Percentiles rank a stretch among this genome's conserved stretches.
Conservation (phyloP, 2,113 vertebrate genomes). For the Tachysurus fulvidraco region DNA sequence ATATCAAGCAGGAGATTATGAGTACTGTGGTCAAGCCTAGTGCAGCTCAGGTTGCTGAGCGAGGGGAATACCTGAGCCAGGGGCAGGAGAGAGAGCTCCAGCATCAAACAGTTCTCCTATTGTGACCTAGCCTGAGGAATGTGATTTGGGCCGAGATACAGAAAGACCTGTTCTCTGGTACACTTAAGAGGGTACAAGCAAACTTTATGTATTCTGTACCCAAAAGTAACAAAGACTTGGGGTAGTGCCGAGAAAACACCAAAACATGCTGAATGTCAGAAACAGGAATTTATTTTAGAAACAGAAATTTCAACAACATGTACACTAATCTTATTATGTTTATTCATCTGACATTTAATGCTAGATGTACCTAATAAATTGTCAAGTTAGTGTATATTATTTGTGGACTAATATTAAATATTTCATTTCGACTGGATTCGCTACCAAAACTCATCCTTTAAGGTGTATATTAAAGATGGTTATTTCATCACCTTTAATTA, state of each 20-base stretch:
- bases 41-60: slow-evolving; percentile 67
- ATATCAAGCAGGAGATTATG: not conserved
- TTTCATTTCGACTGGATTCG: not conserved
- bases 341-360: too few species aligned
- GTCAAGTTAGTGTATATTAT: not conserved
- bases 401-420: not conserved
- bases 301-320: not conserved
- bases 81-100: slow-evolving; percentile 50
- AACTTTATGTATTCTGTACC: slow-evolving; percentile 43
- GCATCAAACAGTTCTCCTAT: slow-evolving; percentile 73
- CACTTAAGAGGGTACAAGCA: slow-evolving; percentile 31
- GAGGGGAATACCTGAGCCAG: slow-evolving; percentile 71
- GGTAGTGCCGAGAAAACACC: not conserved
- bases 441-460: not conserved
- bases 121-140: slow-evolving; percentile 70
- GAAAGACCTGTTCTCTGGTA: slow-evolving; percentile 44
- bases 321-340: not conserved
- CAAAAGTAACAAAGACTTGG: not conserved
- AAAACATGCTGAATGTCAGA: not conserved
- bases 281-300: not conserved
- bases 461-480: not conserved
- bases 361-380: not conserved
- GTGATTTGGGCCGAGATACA: slow-evolving; percentile 70
- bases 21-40: slow-evolving; percentile 23
- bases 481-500: not conserved